These are phyloP conservation scores for Strigamia transsilvanica DNA, from an alignment of 2,888 invertebrate species.

Conservation along the genomic window DNA sequence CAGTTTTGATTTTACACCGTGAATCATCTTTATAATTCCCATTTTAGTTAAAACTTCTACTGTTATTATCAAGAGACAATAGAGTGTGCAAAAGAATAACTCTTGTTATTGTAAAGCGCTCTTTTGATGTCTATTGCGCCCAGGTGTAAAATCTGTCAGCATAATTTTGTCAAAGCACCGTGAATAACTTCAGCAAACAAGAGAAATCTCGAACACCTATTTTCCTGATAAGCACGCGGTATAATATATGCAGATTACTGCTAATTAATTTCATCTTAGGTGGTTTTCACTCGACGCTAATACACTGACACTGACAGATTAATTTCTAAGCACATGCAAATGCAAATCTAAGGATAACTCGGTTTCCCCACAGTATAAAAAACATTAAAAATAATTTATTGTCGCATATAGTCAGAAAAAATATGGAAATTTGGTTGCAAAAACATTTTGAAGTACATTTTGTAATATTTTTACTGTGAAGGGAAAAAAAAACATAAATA, in stretches of 20 bases:
- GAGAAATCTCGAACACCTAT: not conserved
- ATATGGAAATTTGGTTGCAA: no score
- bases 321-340: not conserved
- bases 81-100: no score
- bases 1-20: not conserved
- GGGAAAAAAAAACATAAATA: no score
- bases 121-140: not conserved
- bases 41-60: not conserved
- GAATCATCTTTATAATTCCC: not conserved
- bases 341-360: not conserved
- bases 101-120: not conserved
- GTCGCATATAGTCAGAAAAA: no score
- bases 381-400: not conserved
- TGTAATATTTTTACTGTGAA: no score
- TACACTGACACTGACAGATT: not conserved
- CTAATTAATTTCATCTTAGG: slow-evolving; percentile 18
- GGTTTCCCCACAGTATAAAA: not conserved
- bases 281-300: not conserved
- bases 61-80: not conserved
- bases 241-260: not conserved
- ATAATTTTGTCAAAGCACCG: not conserved
- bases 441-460: no score
- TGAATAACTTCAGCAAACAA: not conserved
- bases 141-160: not conserved
- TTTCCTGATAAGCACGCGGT: not conserved